Percentiles rank a stretch among this genome's conserved stretches.
phyloP scores from a whole-genome alignment of 2,113 vertebrate genomes.

The Python bivittatus region DNA sequence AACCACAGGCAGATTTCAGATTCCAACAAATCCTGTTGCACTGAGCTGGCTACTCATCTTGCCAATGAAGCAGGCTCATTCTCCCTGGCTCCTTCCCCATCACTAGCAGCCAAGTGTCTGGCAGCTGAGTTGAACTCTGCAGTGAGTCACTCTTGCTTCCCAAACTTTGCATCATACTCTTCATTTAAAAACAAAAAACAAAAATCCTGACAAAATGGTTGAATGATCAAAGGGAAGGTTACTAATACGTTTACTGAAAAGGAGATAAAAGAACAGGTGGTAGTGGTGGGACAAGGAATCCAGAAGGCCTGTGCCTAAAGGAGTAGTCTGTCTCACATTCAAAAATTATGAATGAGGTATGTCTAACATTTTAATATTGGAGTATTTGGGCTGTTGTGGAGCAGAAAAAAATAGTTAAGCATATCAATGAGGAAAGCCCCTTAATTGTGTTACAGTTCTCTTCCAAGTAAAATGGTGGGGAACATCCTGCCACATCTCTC shows the following conservation, averaged over 20 bases:
- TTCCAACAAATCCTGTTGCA: constrained; percentile 39
- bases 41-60: constrained; percentile 31
- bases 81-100: constrained; percentile 10
- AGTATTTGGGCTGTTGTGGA: neutral
- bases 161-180: neutral
- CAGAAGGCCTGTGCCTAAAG: neutral
- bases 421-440: neutral
- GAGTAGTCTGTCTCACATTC: neutral
- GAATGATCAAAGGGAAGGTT: neutral
- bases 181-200: neutral
- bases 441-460: neutral
- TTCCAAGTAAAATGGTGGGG: neutral
- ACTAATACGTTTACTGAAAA: neutral
- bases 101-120: constrained; percentile 13
- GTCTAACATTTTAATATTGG: neutral
- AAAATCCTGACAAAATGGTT: neutral
- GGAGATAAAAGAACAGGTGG: neutral
- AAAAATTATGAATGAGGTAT: neutral
- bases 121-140: constrained; percentile 26
- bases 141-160: constrained; percentile 21
- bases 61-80: constrained; percentile 3
- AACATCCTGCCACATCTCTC: neutral
- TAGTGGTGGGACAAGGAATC: neutral
- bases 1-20: constrained; percentile 39
- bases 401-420: neutral